A percentile compares a stretch with the other conserved stretches of the same genome.
phyloP scores from a whole-genome alignment of 2,888 invertebrate genomes.

The Melieria omissa region DNA sequence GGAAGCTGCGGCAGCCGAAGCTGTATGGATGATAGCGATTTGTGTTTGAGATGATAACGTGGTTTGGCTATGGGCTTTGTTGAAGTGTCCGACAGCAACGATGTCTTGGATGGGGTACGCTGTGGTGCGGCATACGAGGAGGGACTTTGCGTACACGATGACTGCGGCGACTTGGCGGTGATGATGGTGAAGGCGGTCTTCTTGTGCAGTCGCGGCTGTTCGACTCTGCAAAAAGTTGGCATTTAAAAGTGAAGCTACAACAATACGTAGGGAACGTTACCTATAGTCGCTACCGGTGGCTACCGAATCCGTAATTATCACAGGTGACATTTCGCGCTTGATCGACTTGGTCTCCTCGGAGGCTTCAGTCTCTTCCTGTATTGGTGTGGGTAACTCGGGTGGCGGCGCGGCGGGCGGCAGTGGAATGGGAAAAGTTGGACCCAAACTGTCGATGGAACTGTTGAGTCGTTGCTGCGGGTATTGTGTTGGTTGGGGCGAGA shows the following conservation, averaged over 20 bases:
- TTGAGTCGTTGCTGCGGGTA: slow-evolving; percentile 51
- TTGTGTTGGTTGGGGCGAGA: slow-evolving; percentile 49
- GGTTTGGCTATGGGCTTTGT: slow-evolving; percentile 48
- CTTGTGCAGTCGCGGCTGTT: slow-evolving; percentile 70
- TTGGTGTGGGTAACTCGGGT: slow-evolving; percentile 42
- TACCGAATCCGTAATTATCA: slow-evolving; percentile 62
- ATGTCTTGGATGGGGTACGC: slow-evolving; percentile 60
- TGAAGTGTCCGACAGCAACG: slow-evolving; percentile 31
- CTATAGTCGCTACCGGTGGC: slow-evolving; percentile 64
- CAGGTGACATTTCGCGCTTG: slow-evolving; percentile 59
- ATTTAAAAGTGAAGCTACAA: not conserved
- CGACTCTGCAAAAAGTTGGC: slow-evolving; percentile 51
- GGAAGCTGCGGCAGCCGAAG: slow-evolving; percentile 51
- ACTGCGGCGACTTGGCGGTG: slow-evolving; percentile 69
- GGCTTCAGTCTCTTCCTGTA: slow-evolving; percentile 16
- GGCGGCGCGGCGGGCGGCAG: slow-evolving; percentile 54
- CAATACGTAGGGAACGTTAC: slow-evolving; percentile 45
- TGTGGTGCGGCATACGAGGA: slow-evolving; percentile 57
- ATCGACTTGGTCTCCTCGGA: slow-evolving; percentile 21
- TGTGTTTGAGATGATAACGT: slow-evolving; percentile 50
- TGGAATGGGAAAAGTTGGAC: slow-evolving; percentile 44
- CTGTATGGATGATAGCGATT: slow-evolving; percentile 53
- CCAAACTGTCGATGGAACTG: slow-evolving; percentile 27
- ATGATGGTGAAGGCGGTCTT: slow-evolving; percentile 78
- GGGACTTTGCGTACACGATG: slow-evolving; percentile 69